Evolutionary conservation across 64 coral and sea anemone genomes (phyloP), one percentile per base, ranked within the genome.

Genomic region (Acropora tenuis): DNA sequence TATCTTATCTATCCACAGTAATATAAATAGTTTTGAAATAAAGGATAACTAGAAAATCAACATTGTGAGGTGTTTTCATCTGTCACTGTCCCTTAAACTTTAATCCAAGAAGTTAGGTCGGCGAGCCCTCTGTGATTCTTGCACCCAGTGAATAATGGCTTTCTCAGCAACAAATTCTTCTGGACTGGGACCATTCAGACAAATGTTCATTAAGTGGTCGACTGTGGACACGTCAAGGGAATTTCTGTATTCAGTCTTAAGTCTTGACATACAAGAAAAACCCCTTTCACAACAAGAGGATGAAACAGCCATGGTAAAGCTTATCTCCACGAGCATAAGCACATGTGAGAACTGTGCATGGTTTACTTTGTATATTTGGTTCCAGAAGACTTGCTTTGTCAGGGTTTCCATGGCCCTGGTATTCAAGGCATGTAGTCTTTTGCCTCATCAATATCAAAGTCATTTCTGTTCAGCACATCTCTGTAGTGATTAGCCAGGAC

Each of bases 161-260:
- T 67, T 92, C 17, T 92, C 90, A 55, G 90, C 90, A 68, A 73
- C 48, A 87, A 87, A 79, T 48, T 92, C 47, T 77, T 92, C 82
- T 67, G 90, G 90, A 18, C 43, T 92, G 48, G 82, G 82, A 77
- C 82, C 90, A 92, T 86, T 87, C 53, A 92, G 74, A 48, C 74
- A 86, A 78, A 92, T 86, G 90, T 86, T 77, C 90, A 92, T 79
- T 76, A 55, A 77, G 74, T 78, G 76, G 18, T 78, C 59, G 42
- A 86, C 50, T 69, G 90, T 92, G 43, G 75, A 59, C 49, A 92
- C 90, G 77, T 92, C 76, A 49, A 92, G 90, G 48, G 90, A 92
- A 77, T 92, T 92, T 19, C 82, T 78, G 75, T 78, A 78, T 78
- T 78, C 75, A 78, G 75, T 78, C 75, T 78, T 47, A 78, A 78